phyloP scores from a whole-genome alignment of 1,140 invertebrate species.

The Drosophila mauritiana region DNA sequence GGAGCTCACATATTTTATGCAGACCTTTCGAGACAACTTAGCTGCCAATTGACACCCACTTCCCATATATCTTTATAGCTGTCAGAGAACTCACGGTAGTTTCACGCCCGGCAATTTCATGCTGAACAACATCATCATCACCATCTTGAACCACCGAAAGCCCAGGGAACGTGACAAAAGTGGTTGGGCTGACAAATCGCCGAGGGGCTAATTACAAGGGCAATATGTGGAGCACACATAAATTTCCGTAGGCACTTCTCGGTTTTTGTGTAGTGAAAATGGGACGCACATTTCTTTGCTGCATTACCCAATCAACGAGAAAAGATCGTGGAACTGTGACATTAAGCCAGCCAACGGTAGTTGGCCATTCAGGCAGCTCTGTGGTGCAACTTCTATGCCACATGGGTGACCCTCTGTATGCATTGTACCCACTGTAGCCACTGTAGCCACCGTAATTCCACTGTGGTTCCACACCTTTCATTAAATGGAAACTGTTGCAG shows the following conservation, averaged over 20 bases:
- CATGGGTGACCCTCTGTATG: conserved; percentile 35
- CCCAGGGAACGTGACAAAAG: conserved; percentile 40
- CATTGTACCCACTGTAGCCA: conserved; percentile 7
- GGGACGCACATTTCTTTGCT: conserved; percentile 25
- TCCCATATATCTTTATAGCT: conserved; percentile 49
- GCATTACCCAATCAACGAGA: conserved; percentile 33
- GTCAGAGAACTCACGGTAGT: conserved; percentile 49
- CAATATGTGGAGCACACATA: conserved; percentile 70
- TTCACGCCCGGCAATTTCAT: conserved; percentile 30
- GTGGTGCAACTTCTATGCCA: conserved; percentile 55
- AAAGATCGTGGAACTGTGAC: conserved; percentile 39
- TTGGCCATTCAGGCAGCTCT: background rate
- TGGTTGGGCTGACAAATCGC: conserved; percentile 47
- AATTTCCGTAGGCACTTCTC: conserved; percentile 29
- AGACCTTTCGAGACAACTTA: conserved; percentile 6
- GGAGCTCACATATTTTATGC: conserved; percentile 10
- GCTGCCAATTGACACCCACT: conserved; percentile 34
- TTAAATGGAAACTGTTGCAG: conserved; percentile 79
- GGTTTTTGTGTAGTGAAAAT: background rate
- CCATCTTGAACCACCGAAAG: conserved; percentile 12
- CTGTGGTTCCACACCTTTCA: conserved; percentile 53
- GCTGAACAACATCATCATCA: conserved; percentile 33
- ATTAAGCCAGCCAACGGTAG: conserved; percentile 60
- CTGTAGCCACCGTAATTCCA: conserved; percentile 38
- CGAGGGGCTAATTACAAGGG: conserved; percentile 58